Evolutionary conservation across 2,888 invertebrate genomes (phyloP).

Genomic region (Entomobrya multifasciata): DNA sequence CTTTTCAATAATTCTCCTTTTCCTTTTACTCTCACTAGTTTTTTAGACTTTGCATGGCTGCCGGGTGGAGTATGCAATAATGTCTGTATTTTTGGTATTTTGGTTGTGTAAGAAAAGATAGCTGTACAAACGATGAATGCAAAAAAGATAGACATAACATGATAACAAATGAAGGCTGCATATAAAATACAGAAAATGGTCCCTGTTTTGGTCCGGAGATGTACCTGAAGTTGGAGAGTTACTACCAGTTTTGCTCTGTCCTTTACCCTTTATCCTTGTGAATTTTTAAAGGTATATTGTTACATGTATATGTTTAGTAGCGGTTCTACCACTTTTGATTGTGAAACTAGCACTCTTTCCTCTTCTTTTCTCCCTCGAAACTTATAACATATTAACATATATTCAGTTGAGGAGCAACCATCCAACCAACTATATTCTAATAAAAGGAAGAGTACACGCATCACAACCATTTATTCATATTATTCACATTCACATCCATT

Average conservation of each 20-base stretch:
- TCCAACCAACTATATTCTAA: constrained; percentile 29
- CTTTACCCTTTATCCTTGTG: neutral
- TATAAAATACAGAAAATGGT: neutral
- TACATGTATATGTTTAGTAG: too few relatives aligned
- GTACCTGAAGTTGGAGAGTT: constrained; percentile 29
- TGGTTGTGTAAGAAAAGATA: too few relatives aligned
- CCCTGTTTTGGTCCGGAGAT: too few relatives aligned
- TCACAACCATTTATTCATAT: constrained; percentile 28
- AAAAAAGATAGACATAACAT: neutral
- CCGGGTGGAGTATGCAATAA: constrained; percentile 18
- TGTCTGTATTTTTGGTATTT: too few relatives aligned
- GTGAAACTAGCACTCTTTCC: neutral
- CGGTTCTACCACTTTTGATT: too few relatives aligned
- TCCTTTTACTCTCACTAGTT: neutral
- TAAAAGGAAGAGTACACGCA: constrained; percentile 1
- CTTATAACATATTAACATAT: neutral
- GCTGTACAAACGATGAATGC: neutral
- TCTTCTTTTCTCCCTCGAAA: neutral
- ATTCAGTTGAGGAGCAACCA: neutral
- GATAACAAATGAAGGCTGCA: too few relatives aligned
- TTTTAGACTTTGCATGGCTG: constrained; percentile 7
- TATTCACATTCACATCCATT: constrained; percentile 15
- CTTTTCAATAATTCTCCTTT: constrained; percentile 43
- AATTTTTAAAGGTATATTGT: too few relatives aligned
- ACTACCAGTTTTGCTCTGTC: too few relatives aligned